Base-by-base conservation (phyloP, 2,797 vertebrate species). In the Lepilemur septentrionalis region DNA sequence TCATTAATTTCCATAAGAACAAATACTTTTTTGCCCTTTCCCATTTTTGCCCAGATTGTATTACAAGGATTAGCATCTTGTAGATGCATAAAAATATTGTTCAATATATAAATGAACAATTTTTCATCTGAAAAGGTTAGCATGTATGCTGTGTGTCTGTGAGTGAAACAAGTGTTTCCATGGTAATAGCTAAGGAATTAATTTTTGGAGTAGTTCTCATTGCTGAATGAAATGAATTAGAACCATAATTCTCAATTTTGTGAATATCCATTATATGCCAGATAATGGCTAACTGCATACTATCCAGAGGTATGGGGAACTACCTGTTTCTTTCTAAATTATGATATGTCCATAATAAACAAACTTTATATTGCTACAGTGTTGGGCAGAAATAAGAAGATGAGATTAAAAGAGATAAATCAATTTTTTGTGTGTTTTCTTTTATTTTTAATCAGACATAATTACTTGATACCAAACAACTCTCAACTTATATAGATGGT, bases 151-250 rank as follows among this genome's bases (percentile, higher is more conserved):
- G 15, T 12, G 7, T 80, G 41, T 69, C 32, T 90, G 46, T 83
- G 75, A 83, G n/a, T 94, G 89, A 91, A 87, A 46, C 32, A 92
- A 80, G 7, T 83, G 59, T 96, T 95, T 96, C 94, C 67, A 87
- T 93, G 80, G 83, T 88, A 93, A 90, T 92, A 85, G 10, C 9
- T 95, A 38, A 57, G 48, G 94, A 97, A 89, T 70, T 94, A 72
- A 63, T 88, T 97, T 57, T 84, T 94, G 30, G 89, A 84, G 76
- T 95, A 86, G 83, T 70, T 94, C 13, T 81, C 38, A 78, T 15
- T 90, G 48, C 30, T 89, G 32, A 88, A 83, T 50, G 28, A 96
- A 89, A 87, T 89, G 28, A 94, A 50, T 67, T 82, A 83, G 52
- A 73, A 89, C 18, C 30, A 46, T 23, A 83, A 83, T 86, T 84